Evolutionary conservation across 2,113 vertebrate genomes (phyloP).

Genomic region (Gymnocephalus cernua): DNA sequence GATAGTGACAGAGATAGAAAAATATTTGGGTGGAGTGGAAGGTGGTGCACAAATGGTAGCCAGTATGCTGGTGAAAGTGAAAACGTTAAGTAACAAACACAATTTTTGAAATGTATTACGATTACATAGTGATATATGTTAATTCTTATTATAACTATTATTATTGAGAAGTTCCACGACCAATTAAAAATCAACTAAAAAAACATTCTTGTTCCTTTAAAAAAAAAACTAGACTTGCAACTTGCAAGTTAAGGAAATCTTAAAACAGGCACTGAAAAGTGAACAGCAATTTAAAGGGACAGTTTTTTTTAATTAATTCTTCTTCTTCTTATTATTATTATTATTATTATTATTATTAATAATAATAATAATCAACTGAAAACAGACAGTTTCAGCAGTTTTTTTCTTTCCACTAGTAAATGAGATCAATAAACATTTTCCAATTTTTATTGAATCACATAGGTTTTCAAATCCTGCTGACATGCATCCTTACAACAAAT

Average conservation of each 20-base stretch:
- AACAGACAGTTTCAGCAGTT: neutral
- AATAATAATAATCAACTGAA: neutral
- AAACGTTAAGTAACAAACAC: no score
- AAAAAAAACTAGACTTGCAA: neutral
- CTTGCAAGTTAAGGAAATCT: neutral
- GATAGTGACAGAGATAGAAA: neutral
- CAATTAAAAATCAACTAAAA: neutral
- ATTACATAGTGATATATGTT: neutral
- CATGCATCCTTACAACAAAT: neutral
- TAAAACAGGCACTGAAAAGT: neutral
- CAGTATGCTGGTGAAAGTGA: no score
- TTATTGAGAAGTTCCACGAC: neutral
- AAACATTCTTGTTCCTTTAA: neutral
- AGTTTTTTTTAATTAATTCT: neutral
- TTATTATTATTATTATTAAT: no score
- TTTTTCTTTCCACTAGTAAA: neutral
- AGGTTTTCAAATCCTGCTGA: neutral
- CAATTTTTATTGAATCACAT: neutral
- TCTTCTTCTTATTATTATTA: no score
- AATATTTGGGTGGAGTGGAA: neutral
- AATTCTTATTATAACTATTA: neutral
- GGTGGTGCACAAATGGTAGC: neutral
- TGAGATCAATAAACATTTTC: neutral
- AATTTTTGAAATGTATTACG: no score
- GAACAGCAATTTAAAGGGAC: neutral